Evolutionary conservation across 2,888 invertebrate genomes (phyloP).

Genomic region (Phyllotreta striolata): DNA sequence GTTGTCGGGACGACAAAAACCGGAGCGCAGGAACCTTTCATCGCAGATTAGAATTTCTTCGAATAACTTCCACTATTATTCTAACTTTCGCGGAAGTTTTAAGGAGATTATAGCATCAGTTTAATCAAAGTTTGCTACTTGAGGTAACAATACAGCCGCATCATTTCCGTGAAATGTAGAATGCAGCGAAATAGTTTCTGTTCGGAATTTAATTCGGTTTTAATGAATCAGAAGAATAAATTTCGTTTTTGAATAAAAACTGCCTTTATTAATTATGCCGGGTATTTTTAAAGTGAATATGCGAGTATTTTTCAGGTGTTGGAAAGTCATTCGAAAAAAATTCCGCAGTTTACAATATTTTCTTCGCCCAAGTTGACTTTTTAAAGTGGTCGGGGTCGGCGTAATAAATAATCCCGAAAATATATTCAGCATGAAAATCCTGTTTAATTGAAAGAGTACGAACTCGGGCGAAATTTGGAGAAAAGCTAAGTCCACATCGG

Average conservation of each 20-base stretch:
- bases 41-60: slow-evolving; percentile 25
- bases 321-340: no score
- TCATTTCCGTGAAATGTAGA: slow-evolving; percentile 11
- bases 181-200: slow-evolving; percentile 10
- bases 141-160: slow-evolving; percentile 22
- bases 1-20: slow-evolving; percentile 17
- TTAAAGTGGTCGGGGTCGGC: neutral
- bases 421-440: slow-evolving; percentile 13
- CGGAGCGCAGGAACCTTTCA: slow-evolving; percentile 1
- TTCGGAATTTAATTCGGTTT: slow-evolving; percentile 9
- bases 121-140: slow-evolving; percentile 27
- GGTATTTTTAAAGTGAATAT: no score
- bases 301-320: no score
- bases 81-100: slow-evolving; percentile 23
- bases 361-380: neutral
- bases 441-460: slow-evolving; percentile 8
- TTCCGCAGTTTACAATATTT: neutral
- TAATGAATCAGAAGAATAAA: neutral
- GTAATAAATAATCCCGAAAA: slow-evolving; percentile 10
- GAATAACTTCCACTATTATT: slow-evolving; percentile 22
- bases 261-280: no score
- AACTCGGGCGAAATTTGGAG: slow-evolving; percentile 10
- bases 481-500: neutral
- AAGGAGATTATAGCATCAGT: slow-evolving; percentile 20
- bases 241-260: no score